These are phyloP conservation scores for Cinclus mexicanus DNA, from an alignment of 2,113 vertebrate genomes.

Conservation along the genomic window DNA sequence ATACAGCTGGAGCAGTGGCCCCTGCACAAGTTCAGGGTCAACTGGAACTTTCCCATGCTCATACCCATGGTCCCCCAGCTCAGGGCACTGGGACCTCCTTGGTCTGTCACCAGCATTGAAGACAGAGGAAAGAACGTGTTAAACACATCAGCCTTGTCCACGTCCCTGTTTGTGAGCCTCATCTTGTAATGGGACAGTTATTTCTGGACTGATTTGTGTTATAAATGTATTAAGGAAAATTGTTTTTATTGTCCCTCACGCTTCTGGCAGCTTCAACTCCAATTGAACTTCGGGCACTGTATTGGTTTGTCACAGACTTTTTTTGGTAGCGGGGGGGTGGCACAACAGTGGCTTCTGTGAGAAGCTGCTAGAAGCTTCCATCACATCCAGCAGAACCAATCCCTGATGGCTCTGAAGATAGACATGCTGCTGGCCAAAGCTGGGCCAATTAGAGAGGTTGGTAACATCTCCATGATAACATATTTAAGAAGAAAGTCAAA, in stretches of 20 bases:
- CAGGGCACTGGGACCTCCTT: background rate
- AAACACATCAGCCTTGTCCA: background rate
- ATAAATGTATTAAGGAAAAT: background rate
- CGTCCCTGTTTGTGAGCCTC: background rate
- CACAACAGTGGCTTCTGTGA: too few species aligned
- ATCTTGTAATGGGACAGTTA: background rate
- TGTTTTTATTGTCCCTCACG: background rate
- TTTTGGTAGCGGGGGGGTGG: too few species aligned
- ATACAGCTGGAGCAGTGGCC: background rate
- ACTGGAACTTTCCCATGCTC: background rate
- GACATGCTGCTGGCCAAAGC: too few species aligned
- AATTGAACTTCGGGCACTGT: background rate
- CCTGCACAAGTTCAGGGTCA: background rate
- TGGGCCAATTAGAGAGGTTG: too few species aligned
- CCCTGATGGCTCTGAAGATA: too few species aligned
- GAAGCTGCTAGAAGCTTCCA: too few species aligned
- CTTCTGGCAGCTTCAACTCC: background rate
- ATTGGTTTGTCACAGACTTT: too few species aligned
- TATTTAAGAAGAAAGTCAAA: too few species aligned
- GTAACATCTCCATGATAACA: too few species aligned
- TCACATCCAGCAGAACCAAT: too few species aligned
- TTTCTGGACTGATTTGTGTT: background rate
- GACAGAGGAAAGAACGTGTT: background rate
- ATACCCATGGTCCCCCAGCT: background rate
- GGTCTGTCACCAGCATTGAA: background rate